Evolutionary conservation across 2,113 vertebrate genomes (phyloP).

Genomic region (Laticauda laticaudata): DNA sequence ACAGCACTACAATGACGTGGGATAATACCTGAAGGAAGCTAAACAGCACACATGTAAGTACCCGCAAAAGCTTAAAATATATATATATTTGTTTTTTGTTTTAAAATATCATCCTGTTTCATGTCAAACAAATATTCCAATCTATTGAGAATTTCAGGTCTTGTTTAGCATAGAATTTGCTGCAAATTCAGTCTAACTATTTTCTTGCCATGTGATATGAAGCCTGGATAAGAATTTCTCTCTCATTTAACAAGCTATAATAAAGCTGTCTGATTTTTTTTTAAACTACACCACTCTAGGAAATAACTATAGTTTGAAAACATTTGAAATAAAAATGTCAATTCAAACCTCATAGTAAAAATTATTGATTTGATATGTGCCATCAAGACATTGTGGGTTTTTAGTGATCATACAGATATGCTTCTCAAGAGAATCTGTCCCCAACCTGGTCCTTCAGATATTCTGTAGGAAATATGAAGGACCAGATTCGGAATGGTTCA

Average conservation of each 20-base stretch:
- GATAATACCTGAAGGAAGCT: too few relatives aligned
- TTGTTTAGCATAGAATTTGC: not conserved
- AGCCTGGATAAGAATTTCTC: not conserved
- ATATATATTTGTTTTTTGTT: too few relatives aligned
- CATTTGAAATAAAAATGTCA: not conserved
- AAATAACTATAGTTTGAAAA: not conserved
- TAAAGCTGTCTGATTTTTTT: not conserved
- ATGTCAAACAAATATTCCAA: not conserved
- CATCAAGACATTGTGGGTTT: not conserved
- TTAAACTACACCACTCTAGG: slow-evolving; percentile 7
- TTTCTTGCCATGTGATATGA: not conserved
- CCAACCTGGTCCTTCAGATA: not conserved
- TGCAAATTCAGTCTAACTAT: not conserved
- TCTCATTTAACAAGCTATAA: not conserved
- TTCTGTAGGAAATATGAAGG: not conserved
- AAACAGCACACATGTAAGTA: too few relatives aligned
- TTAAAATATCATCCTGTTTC: not conserved
- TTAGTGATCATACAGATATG: not conserved
- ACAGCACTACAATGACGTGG: too few relatives aligned
- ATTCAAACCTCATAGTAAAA: not conserved
- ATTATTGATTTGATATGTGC: not conserved
- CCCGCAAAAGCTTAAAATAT: too few relatives aligned
- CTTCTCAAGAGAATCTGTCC: not conserved
- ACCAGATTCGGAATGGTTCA: not conserved
- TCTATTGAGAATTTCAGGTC: not conserved